Evolutionary conservation across 2,888 invertebrate genomes (phyloP), one percentile per base, ranked within the genome.

Genomic region (Graphium colonna): DNA sequence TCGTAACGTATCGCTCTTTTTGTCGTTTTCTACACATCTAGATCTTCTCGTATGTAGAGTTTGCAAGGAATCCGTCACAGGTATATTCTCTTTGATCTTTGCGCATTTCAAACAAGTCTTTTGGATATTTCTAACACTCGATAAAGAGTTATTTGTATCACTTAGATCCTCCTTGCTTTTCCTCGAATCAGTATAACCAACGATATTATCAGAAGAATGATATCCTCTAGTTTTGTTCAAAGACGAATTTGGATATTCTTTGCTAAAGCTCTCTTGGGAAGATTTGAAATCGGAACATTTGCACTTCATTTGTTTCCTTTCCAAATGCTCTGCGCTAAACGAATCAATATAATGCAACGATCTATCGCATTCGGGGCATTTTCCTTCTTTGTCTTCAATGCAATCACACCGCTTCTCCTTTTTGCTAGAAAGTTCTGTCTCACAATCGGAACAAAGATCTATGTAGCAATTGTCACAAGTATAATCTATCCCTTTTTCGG

Each of bases 11-110:
- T 92, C 92, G 18, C 67, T 63, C 65, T 73, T 84, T 16, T 69
- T 63, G 59, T 78, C 86, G 10, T 85, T 83, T 33, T 84, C 85
- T 59, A 67, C 75, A 60, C 80, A 85, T 65, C 88, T 78, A 13
- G 86, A 84, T 59, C 77, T 77, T 61, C 86, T 79, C 0, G 68
- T 64, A 44, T 74, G 77, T 55, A 80, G 60, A 1, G 77, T 77
- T 49, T 63, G 71, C 9, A 66, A 57, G 8, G 80, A 73, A 56
- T 85, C 80, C 1, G 79, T 82, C 0, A 84, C 81, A 13, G 72
- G 80, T 10, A 90, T 90, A 60, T 90, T 90, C 68, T 90, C 90
- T 73, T 88, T 89, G 1, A 90, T 90, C 69, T 90, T 87, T 1
- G 78, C 78, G 61, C 89, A 90, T 73, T 89, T 90, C 0, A 90